A percentile compares a stretch with the other conserved stretches of the same genome.
Evolutionary conservation across 2,888 invertebrate species (phyloP).

Genomic region (Andrena camellia): DNA sequence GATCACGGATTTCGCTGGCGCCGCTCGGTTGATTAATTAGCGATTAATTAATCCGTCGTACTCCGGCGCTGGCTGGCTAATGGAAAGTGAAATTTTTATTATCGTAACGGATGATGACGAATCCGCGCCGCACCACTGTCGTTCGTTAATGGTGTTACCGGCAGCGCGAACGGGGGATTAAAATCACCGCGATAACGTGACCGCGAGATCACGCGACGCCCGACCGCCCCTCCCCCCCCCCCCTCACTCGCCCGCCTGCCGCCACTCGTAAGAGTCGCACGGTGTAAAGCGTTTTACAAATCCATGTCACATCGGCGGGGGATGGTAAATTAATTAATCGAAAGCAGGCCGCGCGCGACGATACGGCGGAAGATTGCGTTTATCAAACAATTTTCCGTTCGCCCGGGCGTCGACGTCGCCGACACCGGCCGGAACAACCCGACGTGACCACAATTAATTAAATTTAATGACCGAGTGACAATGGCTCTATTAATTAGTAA

Average conservation of each 20-base stretch:
- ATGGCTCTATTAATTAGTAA: constrained; percentile 67
- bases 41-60: constrained; percentile 43
- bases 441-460: constrained; percentile 59
- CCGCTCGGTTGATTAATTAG: constrained; percentile 32
- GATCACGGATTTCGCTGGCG: constrained; percentile 33
- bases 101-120: constrained; percentile 29
- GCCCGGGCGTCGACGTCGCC: neutral
- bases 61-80: neutral
- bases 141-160: constrained; percentile 17
- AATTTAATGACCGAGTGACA: constrained; percentile 65
- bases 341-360: constrained; percentile 11
- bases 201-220: constrained; percentile 3
- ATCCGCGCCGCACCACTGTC: neutral
- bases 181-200: constrained; percentile 25
- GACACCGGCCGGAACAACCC: constrained; percentile 23
- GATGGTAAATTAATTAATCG: constrained; percentile 47
- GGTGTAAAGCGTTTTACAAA: constrained; percentile 19
- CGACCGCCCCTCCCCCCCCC: no score
- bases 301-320: neutral
- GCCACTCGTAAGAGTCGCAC: neutral
- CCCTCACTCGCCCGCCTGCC: no score
- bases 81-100: constrained; percentile 39
- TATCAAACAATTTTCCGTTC: constrained; percentile 61
- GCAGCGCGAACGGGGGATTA: constrained; percentile 14
- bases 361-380: constrained; percentile 46